phyloP scores from a whole-genome alignment of 1,140 invertebrate species.

The Brachionus rotundiformis region DNA sequence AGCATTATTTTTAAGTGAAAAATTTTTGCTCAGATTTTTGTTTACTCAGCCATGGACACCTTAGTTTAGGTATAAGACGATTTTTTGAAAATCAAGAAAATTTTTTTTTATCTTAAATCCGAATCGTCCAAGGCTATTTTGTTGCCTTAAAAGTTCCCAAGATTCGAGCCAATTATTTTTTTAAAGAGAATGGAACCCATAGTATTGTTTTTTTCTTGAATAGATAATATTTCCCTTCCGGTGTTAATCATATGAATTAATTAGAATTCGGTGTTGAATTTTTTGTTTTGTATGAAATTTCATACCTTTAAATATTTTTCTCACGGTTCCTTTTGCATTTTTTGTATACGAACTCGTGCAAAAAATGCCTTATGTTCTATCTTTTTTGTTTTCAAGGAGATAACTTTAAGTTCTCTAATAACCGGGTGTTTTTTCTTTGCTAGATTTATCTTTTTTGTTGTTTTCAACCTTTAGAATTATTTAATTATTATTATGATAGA shows the following conservation, averaged over 20 bases:
- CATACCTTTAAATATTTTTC: conserved; percentile 1
- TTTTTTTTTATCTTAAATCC: conserved; percentile 1
- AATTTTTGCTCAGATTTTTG: background rate
- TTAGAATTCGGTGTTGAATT: conserved; percentile 9
- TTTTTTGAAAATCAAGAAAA: background rate
- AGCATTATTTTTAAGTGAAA: conserved; percentile 14
- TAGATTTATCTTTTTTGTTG: conserved; percentile 13
- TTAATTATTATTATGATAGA: background rate
- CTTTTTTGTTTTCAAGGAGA: background rate
- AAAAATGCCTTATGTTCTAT: conserved; percentile 1
- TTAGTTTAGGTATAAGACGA: background rate
- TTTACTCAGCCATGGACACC: background rate
- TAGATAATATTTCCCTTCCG: background rate
- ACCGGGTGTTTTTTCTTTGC: conserved; percentile 7
- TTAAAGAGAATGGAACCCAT: background rate
- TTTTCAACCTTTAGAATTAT: background rate
- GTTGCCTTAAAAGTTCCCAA: background rate
- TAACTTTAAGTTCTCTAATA: conserved; percentile 4
- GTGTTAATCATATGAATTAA: conserved; percentile 9
- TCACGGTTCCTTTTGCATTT: background rate
- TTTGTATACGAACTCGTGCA: background rate
- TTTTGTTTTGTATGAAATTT: background rate
- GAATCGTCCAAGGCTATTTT: background rate
- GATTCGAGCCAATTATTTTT: conserved; percentile 1
- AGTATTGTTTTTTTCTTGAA: background rate